Conservation (phyloP, 2,888 invertebrate genomes). For the Caenorhabditis afra region DNA sequence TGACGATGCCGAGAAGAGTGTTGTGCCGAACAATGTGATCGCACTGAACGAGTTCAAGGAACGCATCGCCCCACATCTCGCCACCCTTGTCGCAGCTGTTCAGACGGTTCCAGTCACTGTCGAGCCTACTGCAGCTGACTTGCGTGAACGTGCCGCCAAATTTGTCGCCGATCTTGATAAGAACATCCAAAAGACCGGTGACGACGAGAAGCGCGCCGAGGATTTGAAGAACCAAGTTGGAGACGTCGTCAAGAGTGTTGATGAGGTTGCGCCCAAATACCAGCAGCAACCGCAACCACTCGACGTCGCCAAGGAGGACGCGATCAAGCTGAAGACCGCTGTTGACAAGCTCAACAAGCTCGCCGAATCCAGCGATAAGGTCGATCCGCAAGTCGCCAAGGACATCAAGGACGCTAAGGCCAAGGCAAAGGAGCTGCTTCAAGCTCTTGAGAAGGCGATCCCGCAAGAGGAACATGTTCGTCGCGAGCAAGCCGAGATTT, state of each 20-base stretch:
- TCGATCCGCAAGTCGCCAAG: not conserved
- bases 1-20: not conserved
- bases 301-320: slow-evolving; percentile 1
- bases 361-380: not conserved
- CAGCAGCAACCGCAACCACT: not conserved
- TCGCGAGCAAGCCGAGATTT: slow-evolving; percentile 1
- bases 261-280: not conserved
- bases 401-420: not conserved
- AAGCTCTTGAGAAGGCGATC: not conserved
- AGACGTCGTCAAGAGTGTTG: not conserved
- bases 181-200: not conserved
- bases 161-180: not conserved
- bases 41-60: slow-evolving; percentile 56
- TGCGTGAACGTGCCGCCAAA: not conserved
- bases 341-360: not conserved
- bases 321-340: not conserved
- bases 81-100: slow-evolving; percentile 39
- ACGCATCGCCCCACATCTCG: slow-evolving; percentile 38
- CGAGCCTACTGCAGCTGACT: slow-evolving; percentile 20
- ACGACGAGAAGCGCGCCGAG: not conserved
- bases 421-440: not conserved
- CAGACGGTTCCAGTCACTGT: slow-evolving; percentile 36
- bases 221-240: not conserved
- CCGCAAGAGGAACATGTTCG: not conserved
- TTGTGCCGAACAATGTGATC: slow-evolving; percentile 1